These are phyloP conservation scores for Nymphalis io DNA, from an alignment of 1,140 invertebrate genomes.

Conservation along the genomic window DNA sequence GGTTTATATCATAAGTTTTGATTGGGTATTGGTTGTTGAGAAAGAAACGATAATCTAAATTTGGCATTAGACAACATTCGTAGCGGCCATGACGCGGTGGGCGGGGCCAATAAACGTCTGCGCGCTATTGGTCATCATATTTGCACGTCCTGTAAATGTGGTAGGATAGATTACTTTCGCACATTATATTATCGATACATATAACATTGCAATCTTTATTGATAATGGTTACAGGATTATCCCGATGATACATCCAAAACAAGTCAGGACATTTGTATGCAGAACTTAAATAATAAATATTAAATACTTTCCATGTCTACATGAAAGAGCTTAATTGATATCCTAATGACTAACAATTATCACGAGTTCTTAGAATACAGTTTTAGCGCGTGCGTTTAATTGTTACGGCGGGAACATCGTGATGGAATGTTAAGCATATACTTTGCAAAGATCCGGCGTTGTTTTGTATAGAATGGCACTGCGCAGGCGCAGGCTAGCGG, in stretches of 20 bases:
- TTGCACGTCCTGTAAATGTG: slow-evolving; percentile 49
- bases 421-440: slow-evolving; percentile 44
- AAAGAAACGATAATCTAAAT: slow-evolving; percentile 68
- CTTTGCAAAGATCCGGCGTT: slow-evolving; percentile 19
- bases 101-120: slow-evolving; percentile 54
- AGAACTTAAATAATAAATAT: neutral
- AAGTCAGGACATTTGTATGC: no score
- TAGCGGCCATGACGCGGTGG: slow-evolving; percentile 70
- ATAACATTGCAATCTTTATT: neutral
- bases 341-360: slow-evolving; percentile 10
- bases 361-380: slow-evolving; percentile 17
- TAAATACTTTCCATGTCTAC: neutral
- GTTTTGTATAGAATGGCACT: slow-evolving; percentile 20
- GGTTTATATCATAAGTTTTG: slow-evolving; percentile 16
- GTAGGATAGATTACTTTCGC: slow-evolving; percentile 10
- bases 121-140: slow-evolving; percentile 61
- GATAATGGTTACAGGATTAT: neutral
- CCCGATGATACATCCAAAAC: no score
- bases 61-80: slow-evolving; percentile 68
- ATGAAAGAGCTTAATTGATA: neutral
- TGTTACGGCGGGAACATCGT: slow-evolving; percentile 38
- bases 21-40: slow-evolving; percentile 31
- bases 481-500: slow-evolving; percentile 11
- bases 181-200: neutral
- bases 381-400: slow-evolving; percentile 40